A percentile compares a stretch with the other conserved stretches of the same genome.
phyloP scores from a whole-genome alignment of 1,140 invertebrate genomes.

The Anoplolepis gracilipes region DNA sequence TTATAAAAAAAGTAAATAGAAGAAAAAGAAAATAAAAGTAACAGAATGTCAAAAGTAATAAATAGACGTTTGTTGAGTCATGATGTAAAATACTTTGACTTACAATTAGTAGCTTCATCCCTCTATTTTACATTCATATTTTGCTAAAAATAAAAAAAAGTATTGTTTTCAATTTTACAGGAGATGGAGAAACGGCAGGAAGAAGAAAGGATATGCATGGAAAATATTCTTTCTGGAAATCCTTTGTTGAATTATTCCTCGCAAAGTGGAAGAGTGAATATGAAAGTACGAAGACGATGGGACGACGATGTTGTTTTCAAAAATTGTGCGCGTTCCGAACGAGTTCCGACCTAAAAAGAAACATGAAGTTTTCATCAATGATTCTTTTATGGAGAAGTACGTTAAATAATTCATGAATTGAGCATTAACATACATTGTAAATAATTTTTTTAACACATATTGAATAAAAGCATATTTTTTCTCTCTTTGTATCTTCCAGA shows the following conservation, averaged over 20 bases:
- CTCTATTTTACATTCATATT: neutral
- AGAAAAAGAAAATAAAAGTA: too few relatives aligned
- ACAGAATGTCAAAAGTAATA: too few relatives aligned
- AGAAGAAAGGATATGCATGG: conserved; percentile 98
- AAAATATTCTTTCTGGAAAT: conserved; percentile 99
- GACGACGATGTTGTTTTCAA: conserved; percentile 99
- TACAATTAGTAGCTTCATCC: neutral
- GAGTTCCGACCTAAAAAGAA: conserved; percentile 96
- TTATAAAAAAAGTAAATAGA: too few relatives aligned
- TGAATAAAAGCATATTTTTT: conserved; percentile 11
- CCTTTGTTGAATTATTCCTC: conserved; percentile 95
- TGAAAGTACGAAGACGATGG: conserved; percentile 97
- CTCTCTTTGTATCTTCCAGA: too few relatives aligned
- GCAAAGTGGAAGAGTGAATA: conserved; percentile 91
- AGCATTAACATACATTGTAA: conserved; percentile 41
- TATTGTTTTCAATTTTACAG: conserved; percentile 83
- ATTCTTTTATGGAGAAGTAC: conserved; percentile 99
- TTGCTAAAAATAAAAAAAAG: neutral
- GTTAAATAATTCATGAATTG: conserved; percentile 90
- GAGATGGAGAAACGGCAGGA: conserved; percentile 96
- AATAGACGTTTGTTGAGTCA: too few relatives aligned
- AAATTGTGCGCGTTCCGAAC: conserved; percentile 98
- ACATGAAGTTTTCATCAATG: conserved; percentile 97
- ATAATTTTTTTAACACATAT: conserved; percentile 53
- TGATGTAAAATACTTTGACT: conserved; percentile 12